Percentiles rank a stretch among this genome's conserved stretches.
phyloP scores from a whole-genome alignment of 2,113 vertebrate genomes.

The Anhinga rufa region DNA sequence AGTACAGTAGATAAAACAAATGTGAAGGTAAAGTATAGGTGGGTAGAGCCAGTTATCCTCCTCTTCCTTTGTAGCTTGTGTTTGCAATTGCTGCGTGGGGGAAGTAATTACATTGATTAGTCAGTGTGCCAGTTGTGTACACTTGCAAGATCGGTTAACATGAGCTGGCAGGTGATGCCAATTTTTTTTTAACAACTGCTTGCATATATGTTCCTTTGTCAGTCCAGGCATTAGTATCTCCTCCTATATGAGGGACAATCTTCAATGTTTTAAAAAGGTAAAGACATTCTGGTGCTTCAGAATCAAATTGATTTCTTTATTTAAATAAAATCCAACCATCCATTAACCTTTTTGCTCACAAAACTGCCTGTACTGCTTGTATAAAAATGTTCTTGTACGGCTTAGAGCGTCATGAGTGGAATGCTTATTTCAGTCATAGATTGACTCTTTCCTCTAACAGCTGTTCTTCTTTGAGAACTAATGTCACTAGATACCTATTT shows the following conservation, averaged over 20 bases:
- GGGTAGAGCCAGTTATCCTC: not conserved
- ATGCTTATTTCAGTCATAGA: not conserved
- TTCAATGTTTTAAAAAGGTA: not conserved
- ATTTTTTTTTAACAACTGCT: not conserved
- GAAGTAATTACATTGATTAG: not conserved
- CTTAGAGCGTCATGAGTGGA: not conserved
- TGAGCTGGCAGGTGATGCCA: not conserved
- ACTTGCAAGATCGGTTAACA: not conserved
- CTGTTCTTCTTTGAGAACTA: not conserved
- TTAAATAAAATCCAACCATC: not conserved
- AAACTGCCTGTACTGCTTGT: not conserved
- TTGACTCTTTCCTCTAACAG: not conserved
- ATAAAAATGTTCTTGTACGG: not conserved
- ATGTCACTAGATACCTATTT: not conserved
- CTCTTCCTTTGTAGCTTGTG: not conserved
- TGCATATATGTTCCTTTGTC: not conserved
- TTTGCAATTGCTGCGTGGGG: not conserved
- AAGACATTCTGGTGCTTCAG: not conserved
- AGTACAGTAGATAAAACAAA: not conserved
- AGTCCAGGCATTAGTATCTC: not conserved
- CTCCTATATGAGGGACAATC: not conserved
- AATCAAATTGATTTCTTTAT: not conserved
- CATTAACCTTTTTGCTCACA: not conserved
- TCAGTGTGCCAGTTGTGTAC: not conserved
- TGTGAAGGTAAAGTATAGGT: not conserved